Conservation (phyloP, 2,888 invertebrate species). For the Byasa hedistus region DNA sequence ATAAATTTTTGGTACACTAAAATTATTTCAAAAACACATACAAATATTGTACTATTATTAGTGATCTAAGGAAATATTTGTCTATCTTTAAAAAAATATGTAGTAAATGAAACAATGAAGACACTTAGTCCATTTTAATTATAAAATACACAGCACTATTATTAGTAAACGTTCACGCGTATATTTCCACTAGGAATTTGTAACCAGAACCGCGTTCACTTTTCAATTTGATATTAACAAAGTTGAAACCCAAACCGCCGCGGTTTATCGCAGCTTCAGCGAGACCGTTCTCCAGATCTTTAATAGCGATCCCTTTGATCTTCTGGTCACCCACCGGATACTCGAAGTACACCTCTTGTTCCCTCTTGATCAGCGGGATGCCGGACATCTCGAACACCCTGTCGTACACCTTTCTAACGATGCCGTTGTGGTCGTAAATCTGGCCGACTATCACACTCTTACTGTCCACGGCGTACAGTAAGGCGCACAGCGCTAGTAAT, state of each 20-base stretch:
- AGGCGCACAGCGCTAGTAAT: constrained; percentile 41
- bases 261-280: constrained; percentile 62
- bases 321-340: constrained; percentile 54
- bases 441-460: constrained; percentile 62
- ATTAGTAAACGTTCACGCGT: constrained; percentile 47
- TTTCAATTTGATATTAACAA: constrained; percentile 65
- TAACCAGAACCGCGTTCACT: constrained; percentile 66
- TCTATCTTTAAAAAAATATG: not conserved
- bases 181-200: constrained; percentile 62
- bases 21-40: no score
- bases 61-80: not conserved
- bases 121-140: not conserved
- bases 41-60: not conserved
- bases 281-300: constrained; percentile 62
- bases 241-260: constrained; percentile 66
- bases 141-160: not conserved
- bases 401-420: constrained; percentile 55
- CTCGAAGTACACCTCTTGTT: constrained; percentile 55
- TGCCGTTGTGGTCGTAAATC: constrained; percentile 49
- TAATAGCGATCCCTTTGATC: constrained; percentile 70
- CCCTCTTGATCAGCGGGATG: constrained; percentile 57
- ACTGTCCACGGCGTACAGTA: constrained; percentile 41
- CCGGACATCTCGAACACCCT: constrained; percentile 42
- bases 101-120: not conserved
- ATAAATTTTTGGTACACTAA: no score